Conservation (phyloP, 2,113 vertebrate genomes). For the Holacanthus passer region DNA sequence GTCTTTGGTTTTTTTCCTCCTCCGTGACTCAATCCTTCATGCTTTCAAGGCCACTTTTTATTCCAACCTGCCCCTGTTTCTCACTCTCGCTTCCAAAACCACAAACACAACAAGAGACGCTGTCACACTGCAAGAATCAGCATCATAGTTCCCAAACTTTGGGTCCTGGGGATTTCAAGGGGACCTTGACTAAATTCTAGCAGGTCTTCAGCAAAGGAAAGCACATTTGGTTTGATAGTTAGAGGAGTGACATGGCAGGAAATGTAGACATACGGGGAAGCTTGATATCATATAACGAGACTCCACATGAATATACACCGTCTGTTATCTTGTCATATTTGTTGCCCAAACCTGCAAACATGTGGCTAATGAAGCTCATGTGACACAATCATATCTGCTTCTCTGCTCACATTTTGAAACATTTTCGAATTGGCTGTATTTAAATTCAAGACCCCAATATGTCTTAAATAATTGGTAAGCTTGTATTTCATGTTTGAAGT, state of each 20-base stretch:
- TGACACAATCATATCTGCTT: not conserved
- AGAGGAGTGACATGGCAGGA: not conserved
- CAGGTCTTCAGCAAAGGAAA: not conserved
- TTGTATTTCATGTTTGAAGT: not conserved
- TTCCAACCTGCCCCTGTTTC: constrained; percentile 34
- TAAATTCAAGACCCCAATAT: not conserved
- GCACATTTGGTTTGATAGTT: not conserved
- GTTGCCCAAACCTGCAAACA: not conserved
- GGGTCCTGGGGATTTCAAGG: constrained; percentile 23
- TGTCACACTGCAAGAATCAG: constrained; percentile 18
- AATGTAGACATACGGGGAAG: not conserved
- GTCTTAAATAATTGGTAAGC: not conserved
- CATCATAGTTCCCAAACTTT: constrained; percentile 6
- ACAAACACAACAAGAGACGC: constrained; percentile 36
- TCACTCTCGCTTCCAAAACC: constrained; percentile 32
- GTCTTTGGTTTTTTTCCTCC: constrained; percentile 37
- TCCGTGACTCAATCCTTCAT: constrained; percentile 54
- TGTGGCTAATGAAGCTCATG: not conserved
- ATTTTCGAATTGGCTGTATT: not conserved
- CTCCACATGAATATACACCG: not conserved
- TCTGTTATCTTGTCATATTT: not conserved
- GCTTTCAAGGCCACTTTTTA: constrained; percentile 68
- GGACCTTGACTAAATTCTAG: constrained; percentile 10
- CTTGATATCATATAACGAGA: too few relatives aligned
- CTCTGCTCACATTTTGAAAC: not conserved